Conservation (phyloP, 2,888 invertebrate species). For the Adela reaumurella region DNA sequence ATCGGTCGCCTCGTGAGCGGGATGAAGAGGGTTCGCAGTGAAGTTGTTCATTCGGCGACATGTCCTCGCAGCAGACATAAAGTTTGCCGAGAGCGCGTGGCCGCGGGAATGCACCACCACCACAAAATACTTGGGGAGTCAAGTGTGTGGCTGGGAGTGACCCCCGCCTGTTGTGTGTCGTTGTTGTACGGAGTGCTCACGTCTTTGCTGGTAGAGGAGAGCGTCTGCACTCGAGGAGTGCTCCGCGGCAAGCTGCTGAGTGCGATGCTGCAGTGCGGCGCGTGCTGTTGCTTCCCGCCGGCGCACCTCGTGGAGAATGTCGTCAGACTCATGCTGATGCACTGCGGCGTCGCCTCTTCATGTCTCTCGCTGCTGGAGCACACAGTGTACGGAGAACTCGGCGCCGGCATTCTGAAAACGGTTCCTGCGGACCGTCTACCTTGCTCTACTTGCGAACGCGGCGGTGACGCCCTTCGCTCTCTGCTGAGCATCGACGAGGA, state of each 20-base stretch:
- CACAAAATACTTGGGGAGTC: conserved; percentile 54
- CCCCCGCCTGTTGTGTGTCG: conserved; percentile 54
- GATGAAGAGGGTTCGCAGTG: conserved; percentile 55
- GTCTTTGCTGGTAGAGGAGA: conserved; percentile 41
- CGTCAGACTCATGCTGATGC: conserved; percentile 43
- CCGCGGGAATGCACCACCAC: conserved; percentile 55
- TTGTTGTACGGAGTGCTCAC: conserved; percentile 53
- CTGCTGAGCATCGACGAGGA: conserved; percentile 19
- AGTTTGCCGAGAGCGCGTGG: conserved; percentile 38
- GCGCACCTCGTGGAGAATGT: conserved; percentile 44
- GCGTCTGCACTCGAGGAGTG: conserved; percentile 27
- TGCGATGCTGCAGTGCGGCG: conserved; percentile 55
- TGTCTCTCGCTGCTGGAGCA: conserved; percentile 55
- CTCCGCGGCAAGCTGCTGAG: conserved; percentile 47
- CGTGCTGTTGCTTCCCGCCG: conserved; percentile 62
- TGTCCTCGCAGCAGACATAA: conserved; percentile 52
- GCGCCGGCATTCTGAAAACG: conserved; percentile 36
- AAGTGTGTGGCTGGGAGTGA: conserved; percentile 25
- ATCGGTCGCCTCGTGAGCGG: conserved; percentile 53
- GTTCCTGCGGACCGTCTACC: conserved; percentile 36
- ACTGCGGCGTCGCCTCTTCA: conserved; percentile 28
- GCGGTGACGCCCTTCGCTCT: conserved; percentile 14
- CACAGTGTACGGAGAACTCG: conserved; percentile 57
- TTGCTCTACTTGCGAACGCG: conserved; percentile 36
- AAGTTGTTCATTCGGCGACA: conserved; percentile 51